Evolutionary conservation across 2,888 invertebrate species (phyloP).

Genomic region (Amphipoea lucens): DNA sequence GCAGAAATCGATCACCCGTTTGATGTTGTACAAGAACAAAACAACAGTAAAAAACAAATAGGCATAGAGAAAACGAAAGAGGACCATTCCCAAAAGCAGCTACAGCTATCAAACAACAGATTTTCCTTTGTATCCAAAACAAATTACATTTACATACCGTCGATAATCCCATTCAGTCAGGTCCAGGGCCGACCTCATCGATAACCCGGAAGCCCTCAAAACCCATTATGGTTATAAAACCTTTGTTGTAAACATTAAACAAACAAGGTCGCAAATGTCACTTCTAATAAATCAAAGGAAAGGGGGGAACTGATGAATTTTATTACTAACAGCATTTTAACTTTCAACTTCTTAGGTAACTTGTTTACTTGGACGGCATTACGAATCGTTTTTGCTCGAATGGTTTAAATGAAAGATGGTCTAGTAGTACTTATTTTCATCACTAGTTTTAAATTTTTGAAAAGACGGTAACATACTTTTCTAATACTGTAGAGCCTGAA

Average conservation of each 20-base stretch:
- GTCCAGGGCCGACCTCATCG: constrained; percentile 49
- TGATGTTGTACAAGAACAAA: not conserved
- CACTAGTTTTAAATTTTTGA: not conserved
- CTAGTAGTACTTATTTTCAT: not conserved
- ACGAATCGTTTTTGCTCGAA: constrained; percentile 56
- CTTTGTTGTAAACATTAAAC: constrained; percentile 63
- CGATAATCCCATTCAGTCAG: constrained; percentile 37
- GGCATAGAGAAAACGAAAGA: not conserved
- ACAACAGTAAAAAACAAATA: not conserved
- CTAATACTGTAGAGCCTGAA: not conserved
- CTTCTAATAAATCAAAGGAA: constrained; percentile 79
- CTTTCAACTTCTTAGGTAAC: constrained; percentile 77
- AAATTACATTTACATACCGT: constrained; percentile 57
- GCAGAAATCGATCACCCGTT: not conserved
- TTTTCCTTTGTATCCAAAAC: constrained; percentile 38
- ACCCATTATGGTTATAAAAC: constrained; percentile 68
- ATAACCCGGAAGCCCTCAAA: constrained; percentile 61
- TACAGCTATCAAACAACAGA: constrained; percentile 27
- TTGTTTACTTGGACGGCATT: constrained; percentile 74
- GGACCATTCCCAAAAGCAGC: not conserved
- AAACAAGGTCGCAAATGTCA: constrained; percentile 75
- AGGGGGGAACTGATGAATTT: constrained; percentile 72
- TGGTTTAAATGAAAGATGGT: constrained; percentile 10
- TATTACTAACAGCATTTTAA: constrained; percentile 74
- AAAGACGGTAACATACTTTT: not conserved